These are phyloP conservation scores for Salvator merianae DNA, from an alignment of 2,113 vertebrate genomes.

Conservation along the genomic window DNA sequence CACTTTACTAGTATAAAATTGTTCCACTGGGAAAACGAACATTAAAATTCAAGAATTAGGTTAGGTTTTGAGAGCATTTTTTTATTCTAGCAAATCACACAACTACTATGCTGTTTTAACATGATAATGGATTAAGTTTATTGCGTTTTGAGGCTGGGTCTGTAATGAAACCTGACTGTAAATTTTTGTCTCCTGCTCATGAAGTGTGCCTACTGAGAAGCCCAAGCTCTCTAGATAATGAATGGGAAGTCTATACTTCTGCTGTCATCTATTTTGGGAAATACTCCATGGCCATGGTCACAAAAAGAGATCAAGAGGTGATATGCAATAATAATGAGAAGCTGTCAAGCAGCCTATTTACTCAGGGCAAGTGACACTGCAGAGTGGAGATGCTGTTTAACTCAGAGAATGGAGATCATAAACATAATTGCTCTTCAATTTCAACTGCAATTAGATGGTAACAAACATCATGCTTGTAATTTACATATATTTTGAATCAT, in stretches of 20 bases:
- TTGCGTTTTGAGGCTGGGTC: not conserved
- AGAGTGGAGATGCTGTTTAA: constrained; percentile 48
- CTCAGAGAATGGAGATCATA: constrained; percentile 58
- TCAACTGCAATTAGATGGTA: constrained; percentile 56
- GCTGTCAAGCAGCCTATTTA: constrained; percentile 65
- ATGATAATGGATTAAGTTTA: not conserved
- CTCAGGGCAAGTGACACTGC: constrained; percentile 40
- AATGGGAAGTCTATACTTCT: constrained; percentile 37
- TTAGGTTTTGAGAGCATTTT: not conserved
- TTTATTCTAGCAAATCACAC: not conserved
- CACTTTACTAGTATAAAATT: not conserved
- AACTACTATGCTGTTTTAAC: not conserved
- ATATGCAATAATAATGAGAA: constrained; percentile 67
- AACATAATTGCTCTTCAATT: constrained; percentile 68
- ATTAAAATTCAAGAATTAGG: not conserved
- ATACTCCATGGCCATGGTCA: constrained; percentile 63
- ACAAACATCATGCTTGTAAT: constrained; percentile 63
- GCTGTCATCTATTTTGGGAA: constrained; percentile 55
- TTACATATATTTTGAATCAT: constrained; percentile 52
- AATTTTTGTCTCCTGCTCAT: not conserved
- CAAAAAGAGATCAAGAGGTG: constrained; percentile 68
- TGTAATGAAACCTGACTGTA: not conserved
- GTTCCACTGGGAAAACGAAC: not conserved
- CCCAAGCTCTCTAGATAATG: constrained; percentile 34
- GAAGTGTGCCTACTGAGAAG: constrained; percentile 25